These are phyloP conservation scores for Rutpela maculata DNA, from an alignment of 2,888 invertebrate genomes.

Conservation along the genomic window DNA sequence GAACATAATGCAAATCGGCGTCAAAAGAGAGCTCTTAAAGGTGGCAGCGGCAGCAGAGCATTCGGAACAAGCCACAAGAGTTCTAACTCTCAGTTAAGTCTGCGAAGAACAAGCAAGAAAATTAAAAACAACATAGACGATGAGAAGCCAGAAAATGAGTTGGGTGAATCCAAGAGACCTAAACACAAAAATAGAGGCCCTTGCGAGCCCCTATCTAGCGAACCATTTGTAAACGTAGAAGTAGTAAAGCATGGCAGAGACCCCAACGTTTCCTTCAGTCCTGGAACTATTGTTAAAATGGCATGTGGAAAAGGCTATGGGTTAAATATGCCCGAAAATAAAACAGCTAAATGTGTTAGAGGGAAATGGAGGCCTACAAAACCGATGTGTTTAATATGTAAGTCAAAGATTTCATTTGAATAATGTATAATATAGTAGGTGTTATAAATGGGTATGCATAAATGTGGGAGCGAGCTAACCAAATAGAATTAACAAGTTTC, in stretches of 20 bases:
- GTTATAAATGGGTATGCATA: no score
- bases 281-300: slow-evolving; percentile 85
- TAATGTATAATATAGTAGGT: slow-evolving; percentile 15
- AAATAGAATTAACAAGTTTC: slow-evolving; percentile 10
- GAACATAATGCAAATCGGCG: slow-evolving; percentile 34
- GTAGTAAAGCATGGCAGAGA: slow-evolving; percentile 83
- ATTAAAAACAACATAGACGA: slow-evolving; percentile 56
- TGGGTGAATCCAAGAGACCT: slow-evolving; percentile 62
- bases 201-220: slow-evolving; percentile 81
- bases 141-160: slow-evolving; percentile 60
- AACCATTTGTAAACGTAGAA: slow-evolving; percentile 82
- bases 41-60: slow-evolving; percentile 68
- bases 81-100: slow-evolving; percentile 64
- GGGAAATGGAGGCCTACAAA: slow-evolving; percentile 91
- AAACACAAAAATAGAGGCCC: slow-evolving; percentile 76
- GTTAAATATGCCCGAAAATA: slow-evolving; percentile 83
- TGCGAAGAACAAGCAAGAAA: slow-evolving; percentile 65
- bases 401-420: slow-evolving; percentile 67
- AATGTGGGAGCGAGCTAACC: slow-evolving; percentile 1
- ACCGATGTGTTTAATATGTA: slow-evolving; percentile 88
- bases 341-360: slow-evolving; percentile 87
- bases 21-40: slow-evolving; percentile 64
- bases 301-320: slow-evolving; percentile 87
- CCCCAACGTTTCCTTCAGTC: slow-evolving; percentile 83
- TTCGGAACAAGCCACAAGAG: slow-evolving; percentile 67